These are phyloP conservation scores for Eulemur rubriventer DNA, from an alignment of 2,797 vertebrate genomes.

Conservation along the genomic window DNA sequence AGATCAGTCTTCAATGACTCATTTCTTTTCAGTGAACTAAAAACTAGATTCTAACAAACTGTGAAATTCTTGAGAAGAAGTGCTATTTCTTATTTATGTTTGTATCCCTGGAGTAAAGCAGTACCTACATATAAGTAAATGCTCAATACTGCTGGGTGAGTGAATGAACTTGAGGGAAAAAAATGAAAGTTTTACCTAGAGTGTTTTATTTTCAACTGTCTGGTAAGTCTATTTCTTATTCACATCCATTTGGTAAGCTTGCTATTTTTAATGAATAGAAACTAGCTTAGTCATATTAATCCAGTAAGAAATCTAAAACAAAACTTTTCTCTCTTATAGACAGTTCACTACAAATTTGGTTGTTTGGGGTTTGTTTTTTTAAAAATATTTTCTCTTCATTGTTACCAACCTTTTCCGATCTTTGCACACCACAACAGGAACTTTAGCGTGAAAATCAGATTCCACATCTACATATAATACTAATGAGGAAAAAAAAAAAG, in stretches of 20 bases:
- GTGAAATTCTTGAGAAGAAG: background rate
- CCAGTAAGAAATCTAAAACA: slow-evolving; percentile 39
- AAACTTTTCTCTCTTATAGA: slow-evolving; percentile 30
- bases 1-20: slow-evolving; percentile 1
- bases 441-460: slow-evolving; percentile 99
- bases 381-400: slow-evolving; percentile 43
- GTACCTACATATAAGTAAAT: slow-evolving; percentile 25
- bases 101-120: slow-evolving; percentile 5
- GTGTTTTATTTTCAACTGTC: background rate
- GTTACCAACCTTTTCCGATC: slow-evolving; percentile 91
- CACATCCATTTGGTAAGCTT: background rate
- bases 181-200: background rate
- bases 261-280: slow-evolving; percentile 40
- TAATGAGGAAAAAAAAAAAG: slow-evolving; percentile 76
- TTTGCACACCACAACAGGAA: slow-evolving; percentile 97
- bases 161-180: slow-evolving; percentile 1
- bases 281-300: slow-evolving; percentile 9
- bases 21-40: slow-evolving; percentile 48
- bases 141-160: background rate
- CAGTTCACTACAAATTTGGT: background rate
- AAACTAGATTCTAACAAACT: slow-evolving; percentile 23
- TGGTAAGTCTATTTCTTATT: slow-evolving; percentile 38
- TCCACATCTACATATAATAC: slow-evolving; percentile 94
- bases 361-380: background rate
- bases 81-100: background rate